A percentile compares a stretch with the other conserved stretches of the same genome.
These are phyloP conservation scores for Homarus gammarus DNA, from an alignment of 2,888 invertebrate species.

Conservation along the genomic window DNA sequence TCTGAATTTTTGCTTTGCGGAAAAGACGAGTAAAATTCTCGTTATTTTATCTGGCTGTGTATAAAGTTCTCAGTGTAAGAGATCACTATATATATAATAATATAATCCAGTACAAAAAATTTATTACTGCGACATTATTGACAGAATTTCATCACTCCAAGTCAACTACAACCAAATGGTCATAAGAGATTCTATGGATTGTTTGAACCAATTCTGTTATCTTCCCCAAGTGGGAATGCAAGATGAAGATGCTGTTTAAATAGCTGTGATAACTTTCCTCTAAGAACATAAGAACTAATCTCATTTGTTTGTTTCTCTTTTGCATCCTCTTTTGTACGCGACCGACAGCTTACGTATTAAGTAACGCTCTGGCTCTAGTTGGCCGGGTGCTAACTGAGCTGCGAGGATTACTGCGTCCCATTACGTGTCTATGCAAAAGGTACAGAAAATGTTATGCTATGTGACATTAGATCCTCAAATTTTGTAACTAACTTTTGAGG, in stretches of 20 bases:
- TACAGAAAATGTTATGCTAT: background rate
- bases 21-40: constrained; percentile 57
- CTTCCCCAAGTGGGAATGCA: background rate
- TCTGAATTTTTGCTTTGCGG: constrained; percentile 40
- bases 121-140: constrained; percentile 21
- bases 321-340: background rate
- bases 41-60: constrained; percentile 52
- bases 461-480: background rate
- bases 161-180: background rate
- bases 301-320: background rate
- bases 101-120: constrained; percentile 35
- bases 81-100: background rate
- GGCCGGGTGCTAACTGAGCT: constrained; percentile 63
- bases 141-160: constrained; percentile 10
- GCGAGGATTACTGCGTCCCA: constrained; percentile 52
- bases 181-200: background rate
- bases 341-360: constrained; percentile 16
- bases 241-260: constrained; percentile 14
- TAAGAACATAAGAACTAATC: constrained; percentile 3
- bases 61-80: constrained; percentile 22
- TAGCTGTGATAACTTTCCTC: constrained; percentile 47
- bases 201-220: constrained; percentile 1
- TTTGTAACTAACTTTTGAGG: constrained; percentile 15
- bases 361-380: constrained; percentile 64
- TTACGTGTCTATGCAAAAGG: background rate